Evolutionary conservation across 2,113 vertebrate species (phyloP).

Genomic region (Indri indri): DNA sequence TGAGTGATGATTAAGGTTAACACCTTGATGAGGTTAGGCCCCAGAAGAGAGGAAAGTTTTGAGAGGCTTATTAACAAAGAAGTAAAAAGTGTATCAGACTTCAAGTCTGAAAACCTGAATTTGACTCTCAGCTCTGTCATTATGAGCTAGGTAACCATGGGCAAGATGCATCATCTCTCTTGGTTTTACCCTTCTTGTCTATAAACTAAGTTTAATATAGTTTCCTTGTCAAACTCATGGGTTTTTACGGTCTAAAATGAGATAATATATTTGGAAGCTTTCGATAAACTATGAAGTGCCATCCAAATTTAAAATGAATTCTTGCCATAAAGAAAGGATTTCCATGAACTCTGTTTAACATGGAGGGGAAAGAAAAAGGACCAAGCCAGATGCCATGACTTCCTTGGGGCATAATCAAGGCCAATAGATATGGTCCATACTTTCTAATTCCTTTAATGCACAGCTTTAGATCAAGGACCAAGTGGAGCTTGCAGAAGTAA

Average conservation of each 20-base stretch:
- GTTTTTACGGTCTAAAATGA: not conserved
- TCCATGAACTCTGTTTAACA: not conserved
- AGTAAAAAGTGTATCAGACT: not conserved
- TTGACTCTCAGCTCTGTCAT: not conserved
- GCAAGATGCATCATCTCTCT: not conserved
- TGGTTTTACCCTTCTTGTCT: not conserved
- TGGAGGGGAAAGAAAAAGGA: not conserved
- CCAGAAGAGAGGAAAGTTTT: not conserved
- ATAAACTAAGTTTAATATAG: not conserved
- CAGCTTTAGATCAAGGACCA: not conserved
- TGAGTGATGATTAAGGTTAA: not conserved
- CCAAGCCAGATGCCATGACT: not conserved
- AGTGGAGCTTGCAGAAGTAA: not conserved
- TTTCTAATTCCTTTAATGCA: not conserved
- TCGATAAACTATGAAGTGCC: not conserved
- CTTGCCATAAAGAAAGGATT: not conserved
- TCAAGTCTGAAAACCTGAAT: conserved; percentile 16
- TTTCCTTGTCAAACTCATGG: not conserved
- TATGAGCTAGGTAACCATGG: not conserved
- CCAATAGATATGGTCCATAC: not conserved
- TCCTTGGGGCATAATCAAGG: not conserved
- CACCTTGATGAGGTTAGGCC: not conserved
- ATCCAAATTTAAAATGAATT: not conserved
- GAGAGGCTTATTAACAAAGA: not conserved
- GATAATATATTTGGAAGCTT: not conserved